Evolutionary conservation across 2,888 invertebrate species (phyloP), one percentile per base, ranked within the genome.

Genomic region (Metellina segmentata): DNA sequence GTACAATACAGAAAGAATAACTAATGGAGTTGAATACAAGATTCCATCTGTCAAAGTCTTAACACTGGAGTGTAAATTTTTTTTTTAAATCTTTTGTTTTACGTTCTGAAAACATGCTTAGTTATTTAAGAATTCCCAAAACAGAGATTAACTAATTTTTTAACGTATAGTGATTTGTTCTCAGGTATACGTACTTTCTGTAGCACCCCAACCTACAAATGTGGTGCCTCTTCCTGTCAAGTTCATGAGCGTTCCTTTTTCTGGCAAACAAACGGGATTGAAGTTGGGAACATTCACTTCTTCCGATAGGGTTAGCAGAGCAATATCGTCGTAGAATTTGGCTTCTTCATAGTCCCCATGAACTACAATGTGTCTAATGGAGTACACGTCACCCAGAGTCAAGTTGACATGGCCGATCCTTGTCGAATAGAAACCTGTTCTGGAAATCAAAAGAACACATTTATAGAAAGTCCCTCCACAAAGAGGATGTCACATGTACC

Each of bases 271-370:
- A 13, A 91, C 52, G 8, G 81, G 81, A 4, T 8, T 81, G 77
- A 82, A 75, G 53, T 71, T 48, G 0, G 70, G 34, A 34, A 34
- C 34, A 34, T 34, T 34, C 34, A 34, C 34, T 1, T 34, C 34
- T 34, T 34, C 34, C 2, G 69, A 16, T 0, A 91, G 77, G 1
- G 90, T 91, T 11, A 91, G n/a, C 0, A 91, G 7, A n/a, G 90
- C 90, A 13, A 86, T 86, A 48, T 91, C 90, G n/a, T 86, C 77
- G 19, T 91, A 91, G 52, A 51, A 91, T 7, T n/a, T 11, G 0
- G 71, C 53, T 0, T 11, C n/a, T 11, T 7, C 9, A 11, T 82
- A 91, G 0, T 70, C 81, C 5, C 52, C 16, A 6, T 52, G 90
- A 16, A 81, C 49, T 7, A 34, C 77, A 11, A 91, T 70, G 2